Conservation (phyloP, 2,888 invertebrate species). For the Erynnis tages region DNA sequence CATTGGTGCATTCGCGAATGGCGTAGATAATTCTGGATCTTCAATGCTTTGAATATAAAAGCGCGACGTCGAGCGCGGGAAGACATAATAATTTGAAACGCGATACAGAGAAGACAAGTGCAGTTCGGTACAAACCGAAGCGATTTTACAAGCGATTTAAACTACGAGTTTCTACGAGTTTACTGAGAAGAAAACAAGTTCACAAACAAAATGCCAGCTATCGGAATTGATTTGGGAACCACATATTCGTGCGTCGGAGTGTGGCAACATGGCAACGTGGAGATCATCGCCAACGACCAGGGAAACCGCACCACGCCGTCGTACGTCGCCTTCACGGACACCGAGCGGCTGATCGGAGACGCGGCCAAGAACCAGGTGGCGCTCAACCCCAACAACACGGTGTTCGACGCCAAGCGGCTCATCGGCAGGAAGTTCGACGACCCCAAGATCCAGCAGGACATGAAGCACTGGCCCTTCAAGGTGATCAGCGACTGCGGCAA, state of each 20-base stretch:
- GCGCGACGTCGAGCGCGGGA: constrained; percentile 48
- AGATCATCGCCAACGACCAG: constrained; percentile 84
- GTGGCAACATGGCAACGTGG: constrained; percentile 80
- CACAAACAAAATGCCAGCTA: constrained; percentile 46
- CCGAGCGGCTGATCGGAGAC: constrained; percentile 85
- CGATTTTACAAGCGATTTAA: constrained; percentile 19
- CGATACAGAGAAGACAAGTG: constrained; percentile 47
- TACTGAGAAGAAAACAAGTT: constrained; percentile 11
- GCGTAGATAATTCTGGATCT: constrained; percentile 50
- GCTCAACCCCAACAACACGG: constrained; percentile 85
- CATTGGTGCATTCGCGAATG: constrained; percentile 49
- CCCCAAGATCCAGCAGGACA: constrained; percentile 85
- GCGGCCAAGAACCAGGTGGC: constrained; percentile 85
- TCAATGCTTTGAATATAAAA: constrained; percentile 56
- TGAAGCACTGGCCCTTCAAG: constrained; percentile 89
- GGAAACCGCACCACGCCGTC: constrained; percentile 87
- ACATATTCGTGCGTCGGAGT: constrained; percentile 57
- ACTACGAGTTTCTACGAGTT: constrained; percentile 5
- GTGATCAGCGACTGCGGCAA: constrained; percentile 82
- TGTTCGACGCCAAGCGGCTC: constrained; percentile 87
- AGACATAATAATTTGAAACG: constrained; percentile 61
- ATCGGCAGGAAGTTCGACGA: constrained; percentile 89
- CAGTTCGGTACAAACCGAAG: constrained; percentile 53
- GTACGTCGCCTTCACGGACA: constrained; percentile 88
- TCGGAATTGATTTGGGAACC: constrained; percentile 61